Percentiles rank a stretch among this genome's conserved stretches.
Conservation (phyloP, 2,888 invertebrate species). For the Drosophila ezoana region DNA sequence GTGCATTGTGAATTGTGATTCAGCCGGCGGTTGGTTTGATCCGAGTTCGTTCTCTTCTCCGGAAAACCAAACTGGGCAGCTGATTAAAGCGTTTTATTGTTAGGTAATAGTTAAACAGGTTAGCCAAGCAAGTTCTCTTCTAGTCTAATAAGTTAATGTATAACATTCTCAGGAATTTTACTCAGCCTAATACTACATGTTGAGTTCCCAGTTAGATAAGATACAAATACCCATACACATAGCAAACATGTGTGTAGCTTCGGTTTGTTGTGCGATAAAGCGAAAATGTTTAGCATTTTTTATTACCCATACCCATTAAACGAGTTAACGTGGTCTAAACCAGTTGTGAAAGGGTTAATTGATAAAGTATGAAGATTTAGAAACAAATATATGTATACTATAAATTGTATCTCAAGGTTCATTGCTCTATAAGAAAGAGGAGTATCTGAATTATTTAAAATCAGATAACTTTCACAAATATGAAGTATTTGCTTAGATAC, state of each 20-base stretch:
- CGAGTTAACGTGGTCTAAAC: neutral
- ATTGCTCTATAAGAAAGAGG: too few relatives aligned
- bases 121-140: constrained; percentile 1
- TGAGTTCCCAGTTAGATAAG: constrained; percentile 47
- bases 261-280: constrained; percentile 31
- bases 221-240: constrained; percentile 27
- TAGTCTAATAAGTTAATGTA: neutral
- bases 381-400: too few relatives aligned
- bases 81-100: constrained; percentile 6
- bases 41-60: constrained; percentile 1
- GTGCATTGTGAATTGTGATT: constrained; percentile 28
- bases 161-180: constrained; percentile 35
- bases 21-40: constrained; percentile 18
- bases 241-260: constrained; percentile 1
- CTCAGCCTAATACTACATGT: constrained; percentile 13
- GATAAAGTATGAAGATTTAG: neutral
- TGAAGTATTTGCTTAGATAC: too few relatives aligned
- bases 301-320: constrained; percentile 16
- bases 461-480: too few relatives aligned
- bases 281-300: constrained; percentile 28
- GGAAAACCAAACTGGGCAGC: constrained; percentile 16
- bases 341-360: neutral
- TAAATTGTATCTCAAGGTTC: too few relatives aligned
- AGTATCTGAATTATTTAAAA: too few relatives aligned
- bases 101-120: constrained; percentile 17